Base-by-base conservation (phyloP, 2,888 invertebrate genomes). In the Hirudinaria manillensis region DNA sequence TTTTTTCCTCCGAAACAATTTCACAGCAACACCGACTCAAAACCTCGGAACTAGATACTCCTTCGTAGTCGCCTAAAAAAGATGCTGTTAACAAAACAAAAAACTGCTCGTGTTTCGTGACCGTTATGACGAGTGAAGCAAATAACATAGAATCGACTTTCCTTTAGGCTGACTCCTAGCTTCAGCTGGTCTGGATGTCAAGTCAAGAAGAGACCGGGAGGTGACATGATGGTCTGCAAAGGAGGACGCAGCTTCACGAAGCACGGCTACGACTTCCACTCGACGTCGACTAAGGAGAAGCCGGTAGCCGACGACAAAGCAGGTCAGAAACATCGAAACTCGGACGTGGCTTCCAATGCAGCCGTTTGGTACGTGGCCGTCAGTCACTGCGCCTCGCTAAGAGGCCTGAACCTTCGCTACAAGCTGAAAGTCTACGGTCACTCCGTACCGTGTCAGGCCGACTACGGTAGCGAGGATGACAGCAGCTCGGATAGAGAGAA, bases 101-200 rank as follows among this genome's bases (percentile, higher is more conserved):
- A 38, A 38, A n/a, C n/a, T n/a, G n/a, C n/a, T n/a, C n/a, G n/a
- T n/a, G n/a, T n/a, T n/a, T n/a, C n/a, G n/a, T 10, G 10, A 38
- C 38, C 3, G 3, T 38, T 38, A 38, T 6, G 4, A 3, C 10
- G 10, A 38, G 3, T 38, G 3, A 38, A 38, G 3, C 38, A 1
- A 45, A 45, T 45, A 45, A 45, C 10, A 45, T 45, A 16, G 10
- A 6, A 45, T 45, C 45, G 10, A 2, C 16, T 45, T 45, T 45
- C 24, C 61, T 53, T 68, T 16, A 77, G 77, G 7, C 76, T 78
- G 27, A 77, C 78, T 13, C 78, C 78, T n/a, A 72, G 72, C 21
- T 78, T 77, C 72, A 73, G 70, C 34, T 78, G 77, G 76, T 78
- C 78, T 2, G 78, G 78, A 13, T 78, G 78, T 70, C 75, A 77